Evolutionary conservation across 2,888 invertebrate species (phyloP), one percentile per base, ranked within the genome.

Genomic region (Caenorhabditis virilis): DNA sequence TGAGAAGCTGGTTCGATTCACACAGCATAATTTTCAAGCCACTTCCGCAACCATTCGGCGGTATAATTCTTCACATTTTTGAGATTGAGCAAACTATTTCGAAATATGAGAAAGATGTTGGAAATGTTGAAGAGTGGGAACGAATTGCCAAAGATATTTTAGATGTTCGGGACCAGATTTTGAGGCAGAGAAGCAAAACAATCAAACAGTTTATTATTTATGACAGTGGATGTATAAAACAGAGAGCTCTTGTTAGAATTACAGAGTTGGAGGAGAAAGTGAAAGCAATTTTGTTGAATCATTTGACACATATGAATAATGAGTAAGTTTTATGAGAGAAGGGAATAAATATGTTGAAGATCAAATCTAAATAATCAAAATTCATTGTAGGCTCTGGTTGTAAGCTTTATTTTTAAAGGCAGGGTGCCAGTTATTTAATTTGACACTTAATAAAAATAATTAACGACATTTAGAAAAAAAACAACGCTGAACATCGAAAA

Each of bases 1-100:
- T 74, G 22, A 59, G 35, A 36, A 55, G 38, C 52, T 67, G 70
- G 58, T 70, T 59, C 39, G 61, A 39, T 16, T 67, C 55, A 16
- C 50, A 67, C 9, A 54, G 47, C 27, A 55, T 62, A 30, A 45
- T 62, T 33, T 55, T 55, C 46, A 33, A 54, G 56, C 55, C 58
- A 9, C 55, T 65, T 46, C 62, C 69, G 16, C 46, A 58, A 36
- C 62, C 55, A 13, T 62, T 63, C 11, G 49, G 55, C 5, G 15
- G 20, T 1, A 47, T 59, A n/a, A 62, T 53, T 11, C 41, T 36
- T 0, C 3, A 47, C 26, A 49, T 60, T 45, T 26, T 38, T 4
- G 43, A 58, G 36, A 41, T 60, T 23, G 36, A 60, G 20, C 25
- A 54, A 42, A 58, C 56, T 52, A 20, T 56, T 1, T 16, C 15